Conservation (phyloP, 1,140 invertebrate species). For the Bombus pyrosoma region DNA sequence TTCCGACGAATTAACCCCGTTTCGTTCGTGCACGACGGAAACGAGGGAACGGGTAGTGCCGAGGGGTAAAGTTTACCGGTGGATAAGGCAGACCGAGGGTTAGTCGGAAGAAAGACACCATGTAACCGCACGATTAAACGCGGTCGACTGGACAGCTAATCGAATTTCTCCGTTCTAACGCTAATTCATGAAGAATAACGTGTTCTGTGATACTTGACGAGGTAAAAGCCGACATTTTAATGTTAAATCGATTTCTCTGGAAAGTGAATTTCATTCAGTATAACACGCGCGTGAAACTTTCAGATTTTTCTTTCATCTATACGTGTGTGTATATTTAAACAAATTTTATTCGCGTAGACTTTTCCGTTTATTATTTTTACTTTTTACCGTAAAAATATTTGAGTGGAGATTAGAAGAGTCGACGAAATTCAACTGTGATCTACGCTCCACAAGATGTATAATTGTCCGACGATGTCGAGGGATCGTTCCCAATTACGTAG, state of each 20-base stretch:
- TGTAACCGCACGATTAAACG: constrained; percentile 23
- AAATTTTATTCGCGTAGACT: too few relatives aligned
- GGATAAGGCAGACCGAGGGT: constrained; percentile 4
- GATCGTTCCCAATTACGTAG: background rate
- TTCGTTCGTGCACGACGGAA: constrained; percentile 7
- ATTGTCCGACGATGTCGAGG: background rate
- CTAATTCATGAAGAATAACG: constrained; percentile 30
- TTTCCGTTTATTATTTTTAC: too few relatives aligned
- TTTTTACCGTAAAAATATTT: rapidly evolving
- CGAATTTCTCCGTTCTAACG: constrained; percentile 20
- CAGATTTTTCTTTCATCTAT: background rate
- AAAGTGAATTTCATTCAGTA: background rate
- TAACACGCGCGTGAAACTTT: background rate
- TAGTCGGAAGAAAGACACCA: background rate
- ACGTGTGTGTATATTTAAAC: too few relatives aligned
- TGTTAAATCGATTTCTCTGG: background rate
- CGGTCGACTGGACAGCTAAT: constrained; percentile 7
- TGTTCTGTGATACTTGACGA: constrained; percentile 19
- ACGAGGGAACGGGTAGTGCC: too few relatives aligned
- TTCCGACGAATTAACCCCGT: constrained; percentile 45
- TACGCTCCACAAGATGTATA: background rate
- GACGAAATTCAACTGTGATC: background rate
- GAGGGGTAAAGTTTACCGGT: constrained; percentile 8
- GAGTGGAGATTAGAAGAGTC: rapidly evolving
- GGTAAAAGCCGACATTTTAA: background rate